Percentiles rank a stretch among this genome's conserved stretches.
Conservation (phyloP, 1,140 invertebrate species). For the Platorchestia sp. region DNA sequence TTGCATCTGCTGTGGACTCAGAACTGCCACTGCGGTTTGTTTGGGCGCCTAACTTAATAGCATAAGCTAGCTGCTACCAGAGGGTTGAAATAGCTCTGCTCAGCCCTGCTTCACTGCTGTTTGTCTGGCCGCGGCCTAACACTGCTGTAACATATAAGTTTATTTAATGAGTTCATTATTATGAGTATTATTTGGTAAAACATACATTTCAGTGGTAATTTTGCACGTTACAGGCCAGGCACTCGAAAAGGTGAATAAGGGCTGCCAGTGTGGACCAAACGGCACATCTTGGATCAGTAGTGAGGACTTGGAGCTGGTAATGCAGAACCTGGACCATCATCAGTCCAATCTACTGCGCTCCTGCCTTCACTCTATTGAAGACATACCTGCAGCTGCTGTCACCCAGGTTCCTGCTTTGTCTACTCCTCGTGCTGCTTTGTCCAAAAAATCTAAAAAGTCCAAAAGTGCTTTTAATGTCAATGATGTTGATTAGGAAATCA, state of each 20-base stretch:
- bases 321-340: background rate
- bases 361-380: background rate
- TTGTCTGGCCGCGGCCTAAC: too few species aligned
- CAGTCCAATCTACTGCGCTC: background rate
- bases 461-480: background rate
- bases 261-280: slow-evolving; percentile 21
- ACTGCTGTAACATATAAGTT: too few species aligned
- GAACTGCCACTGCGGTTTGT: too few species aligned
- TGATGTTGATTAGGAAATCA: slow-evolving; percentile 31
- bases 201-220: too few species aligned
- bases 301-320: background rate
- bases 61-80: too few species aligned
- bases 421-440: background rate
- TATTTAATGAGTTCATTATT: too few species aligned
- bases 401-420: background rate
- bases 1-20: too few species aligned
- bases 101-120: too few species aligned
- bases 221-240: background rate
- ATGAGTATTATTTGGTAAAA: too few species aligned
- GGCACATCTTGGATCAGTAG: background rate
- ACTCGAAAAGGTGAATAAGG: slow-evolving; percentile 3
- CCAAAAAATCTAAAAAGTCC: background rate
- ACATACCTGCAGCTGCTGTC: background rate
- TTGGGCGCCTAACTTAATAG: too few species aligned
- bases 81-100: too few species aligned